phyloP scores from a whole-genome alignment of 2,113 vertebrate genomes.

The Ctenomys sociabilis region DNA sequence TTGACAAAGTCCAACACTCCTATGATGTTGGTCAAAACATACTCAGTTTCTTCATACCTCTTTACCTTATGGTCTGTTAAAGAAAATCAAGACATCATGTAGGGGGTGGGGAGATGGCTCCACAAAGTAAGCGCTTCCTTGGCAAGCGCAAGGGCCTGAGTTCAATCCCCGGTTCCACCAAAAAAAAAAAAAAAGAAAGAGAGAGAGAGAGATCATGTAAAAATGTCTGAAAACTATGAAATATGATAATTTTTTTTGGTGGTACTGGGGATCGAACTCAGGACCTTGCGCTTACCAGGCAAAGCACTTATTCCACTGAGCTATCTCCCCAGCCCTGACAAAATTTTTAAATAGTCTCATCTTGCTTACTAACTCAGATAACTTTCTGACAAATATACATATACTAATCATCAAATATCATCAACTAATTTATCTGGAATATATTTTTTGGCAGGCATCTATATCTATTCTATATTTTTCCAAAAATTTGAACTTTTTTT shows the following conservation, averaged over 20 bases:
- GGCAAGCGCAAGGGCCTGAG: too few species aligned
- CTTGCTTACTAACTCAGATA: constrained; percentile 46
- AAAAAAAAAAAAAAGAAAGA: too few species aligned
- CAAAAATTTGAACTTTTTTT: neutral
- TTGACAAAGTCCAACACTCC: too few species aligned
- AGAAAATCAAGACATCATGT: constrained; percentile 22
- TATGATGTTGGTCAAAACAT: constrained; percentile 28
- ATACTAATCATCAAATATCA: constrained; percentile 14
- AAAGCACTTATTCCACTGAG: too few species aligned
- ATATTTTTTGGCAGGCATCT: neutral
- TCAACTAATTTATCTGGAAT: neutral
- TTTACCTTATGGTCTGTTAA: neutral
- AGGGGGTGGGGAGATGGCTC: too few species aligned
- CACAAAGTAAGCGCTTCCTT: too few species aligned
- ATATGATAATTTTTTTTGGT: neutral
- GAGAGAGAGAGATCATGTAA: neutral
- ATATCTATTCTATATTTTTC: constrained; percentile 28
- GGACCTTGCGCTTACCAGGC: too few species aligned
- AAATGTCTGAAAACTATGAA: constrained; percentile 45
- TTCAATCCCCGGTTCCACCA: too few species aligned
- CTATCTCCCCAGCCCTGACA: neutral
- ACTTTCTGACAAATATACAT: constrained; percentile 27
- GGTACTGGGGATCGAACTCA: too few species aligned
- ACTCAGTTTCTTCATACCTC: constrained; percentile 10
- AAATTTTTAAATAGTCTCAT: constrained; percentile 1